A percentile compares a stretch with the other conserved stretches of the same genome.
Conservation (phyloP, 1,140 invertebrate genomes). For the Leptopilina boulardi region DNA sequence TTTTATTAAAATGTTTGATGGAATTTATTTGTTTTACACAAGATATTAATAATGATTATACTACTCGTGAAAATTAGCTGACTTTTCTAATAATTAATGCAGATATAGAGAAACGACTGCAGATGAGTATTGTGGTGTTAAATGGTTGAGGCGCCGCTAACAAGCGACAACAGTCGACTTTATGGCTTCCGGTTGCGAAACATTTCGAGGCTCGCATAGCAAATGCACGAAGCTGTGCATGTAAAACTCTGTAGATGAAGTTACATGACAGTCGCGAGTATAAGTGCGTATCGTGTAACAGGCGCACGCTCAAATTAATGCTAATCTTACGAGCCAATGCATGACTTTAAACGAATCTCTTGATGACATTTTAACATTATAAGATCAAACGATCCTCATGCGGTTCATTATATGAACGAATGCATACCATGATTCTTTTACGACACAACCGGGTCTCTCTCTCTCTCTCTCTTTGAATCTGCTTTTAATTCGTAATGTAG, state of each 20-base stretch:
- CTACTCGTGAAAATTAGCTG: not conserved
- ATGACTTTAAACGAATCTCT: conserved; percentile 30
- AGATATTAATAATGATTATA: not conserved
- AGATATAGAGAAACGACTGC: not conserved
- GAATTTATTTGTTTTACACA: not conserved
- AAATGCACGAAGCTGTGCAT: conserved; percentile 23
- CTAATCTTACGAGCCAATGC: conserved; percentile 1
- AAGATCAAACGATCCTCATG: conserved; percentile 32
- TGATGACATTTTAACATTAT: conserved; percentile 31
- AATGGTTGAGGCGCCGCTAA: conserved; percentile 31
- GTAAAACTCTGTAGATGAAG: conserved; percentile 27
- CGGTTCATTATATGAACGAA: conserved; percentile 17
- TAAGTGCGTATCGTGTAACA: conserved; percentile 28
- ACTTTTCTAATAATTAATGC: not conserved
- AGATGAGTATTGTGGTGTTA: conserved; percentile 27
- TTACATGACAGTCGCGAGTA: conserved; percentile 22
- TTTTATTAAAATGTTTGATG: not conserved
- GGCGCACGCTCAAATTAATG: conserved; percentile 31
- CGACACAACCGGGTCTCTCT: conserved; percentile 18
- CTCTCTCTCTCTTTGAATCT: not conserved
- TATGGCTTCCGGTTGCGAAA: conserved; percentile 33
- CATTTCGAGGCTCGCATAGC: conserved; percentile 30
- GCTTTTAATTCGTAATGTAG: conserved; percentile 31
- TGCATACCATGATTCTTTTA: conserved; percentile 18
- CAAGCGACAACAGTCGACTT: conserved; percentile 29